Base-by-base conservation (phyloP, 2,888 invertebrate species). In the Phorcus lineatus region DNA sequence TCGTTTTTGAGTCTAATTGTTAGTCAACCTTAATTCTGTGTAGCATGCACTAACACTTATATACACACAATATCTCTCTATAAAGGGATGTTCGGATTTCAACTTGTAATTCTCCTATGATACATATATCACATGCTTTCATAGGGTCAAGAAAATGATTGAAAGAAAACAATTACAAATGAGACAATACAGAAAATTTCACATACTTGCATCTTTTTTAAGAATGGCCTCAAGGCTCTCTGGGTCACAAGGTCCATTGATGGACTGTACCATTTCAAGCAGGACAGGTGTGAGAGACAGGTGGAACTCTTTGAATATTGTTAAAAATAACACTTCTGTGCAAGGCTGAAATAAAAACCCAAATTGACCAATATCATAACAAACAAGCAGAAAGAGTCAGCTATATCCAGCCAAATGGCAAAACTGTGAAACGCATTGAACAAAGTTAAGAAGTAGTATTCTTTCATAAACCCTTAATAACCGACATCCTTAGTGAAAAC, bases 321-420 rank as follows among this genome's bases (percentile, higher is more conserved):
- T 95, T 88, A 96, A 94, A 93, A 97, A 98, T 40, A 98, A 94
- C 0, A 96, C 95, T 94, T 98, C 97, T 77, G 97, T 96, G 91
- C 98, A 97, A 1, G 98, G 97, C 96, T 97, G 93, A 40, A 94
- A 91, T 31, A 36, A 76, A 80, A 7, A 36, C 36, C n/a, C n/a
- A n/a, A 36, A 36, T 7, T 4, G 4, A 36, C 7, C 36, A 2
- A 36, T n/a, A 55, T 55, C 55, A 55, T 17, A 55, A 13, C 9
- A 55, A 9, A 1, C 55, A 55, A n/a, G n/a, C n/a, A n/a, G n/a
- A n/a, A n/a, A n/a, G n/a, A n/a, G n/a, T n/a, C n/a, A n/a, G n/a
- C n/a, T n/a, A n/a, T n/a, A n/a, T n/a, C n/a, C n/a, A n/a, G n/a
- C n/a, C n/a, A n/a, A n/a, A n/a, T n/a, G n/a, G n/a, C 55, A n/a